Evolutionary conservation across 2,113 vertebrate species (phyloP), one percentile per base, ranked within the genome.

Genomic region (Elephas maximus): DNA sequence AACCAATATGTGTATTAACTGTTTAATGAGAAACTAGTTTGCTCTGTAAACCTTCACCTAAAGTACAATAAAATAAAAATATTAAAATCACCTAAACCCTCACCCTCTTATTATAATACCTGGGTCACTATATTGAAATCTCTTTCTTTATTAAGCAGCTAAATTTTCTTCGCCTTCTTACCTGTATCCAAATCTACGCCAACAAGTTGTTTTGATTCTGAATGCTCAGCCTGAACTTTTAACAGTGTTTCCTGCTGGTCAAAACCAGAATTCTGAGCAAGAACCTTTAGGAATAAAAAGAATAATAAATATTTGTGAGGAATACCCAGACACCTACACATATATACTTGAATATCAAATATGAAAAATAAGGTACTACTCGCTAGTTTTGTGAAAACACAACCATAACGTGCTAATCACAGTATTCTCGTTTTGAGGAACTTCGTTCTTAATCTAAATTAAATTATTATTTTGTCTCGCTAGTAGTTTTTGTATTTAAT

Each of bases 241-340:
- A 99, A 99, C 30, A 99, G 97, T 0, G 99, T 99, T 96, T 99
- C 99, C 98, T 99, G 99, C 15, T 98, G 97, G 98, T 99, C 99
- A 0, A 99, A 99, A 2, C 99, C 99, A 6, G 99, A 99, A 98
- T 99, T 99, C 98, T 99, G 99, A 82, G 99, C 99, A 18, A 99
- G 99, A 96, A 99, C 99, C 99, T 99, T 92, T 8, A 60, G 44
- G 20, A 96, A 45, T 82, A 69, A 94, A 92, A 94, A 92, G 7
- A 94, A 90, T 57, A 94, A 87, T 51, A 69, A 76, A 45, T 78
- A 88, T 21, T 53, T 63, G 14, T 79, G 4, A 90, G 28, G 28
- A 93, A 93, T 92, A n/a, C 30, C 24, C 88, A 93, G 24, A 82
- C 15, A 73, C 30, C 24, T 90, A 93, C 30, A 82, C 15, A 73